Base-by-base conservation (phyloP, 2,797 vertebrate genomes). In the Antrozous pallidus region DNA sequence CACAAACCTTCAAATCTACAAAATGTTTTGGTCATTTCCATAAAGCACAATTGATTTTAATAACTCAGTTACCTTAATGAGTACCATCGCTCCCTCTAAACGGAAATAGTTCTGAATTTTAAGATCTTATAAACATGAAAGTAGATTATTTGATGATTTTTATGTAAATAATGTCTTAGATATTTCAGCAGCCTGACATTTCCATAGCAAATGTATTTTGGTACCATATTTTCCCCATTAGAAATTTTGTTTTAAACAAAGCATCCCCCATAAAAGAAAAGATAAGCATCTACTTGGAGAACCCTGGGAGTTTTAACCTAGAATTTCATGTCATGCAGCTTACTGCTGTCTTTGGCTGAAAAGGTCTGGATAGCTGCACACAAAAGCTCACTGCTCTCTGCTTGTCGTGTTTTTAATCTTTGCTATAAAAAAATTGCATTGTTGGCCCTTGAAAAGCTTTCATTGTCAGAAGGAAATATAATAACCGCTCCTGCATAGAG, bases 381-480 rank as follows among this genome's bases (percentile, higher is more conserved):
- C 94, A 98, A 97, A 96, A 78, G 77, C 97, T 51, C 79, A 70
- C 74, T 33, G 87, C 84, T 93, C 69, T 95, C 74, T 92, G 45
- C 95, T 95, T 95, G 94, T 97, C 94, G 56, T 95, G 88, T 96
- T 96, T 96, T 97, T 81, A 98, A 97, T 98, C 97, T 97, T 94
- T 74, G 78, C 92, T 94, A 73, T 93, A 81, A 97, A 96, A 96
- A 78, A 91, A 94, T 74, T 74, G 93, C 87, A 95, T 97, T 98
- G 96, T 95, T 98, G 95, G 91, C 82, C 79, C 88, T 96, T 96
- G 95, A 92, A 98, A 98, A 97, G 91, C 90, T 81, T 97, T 95
- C 94, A 33, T 96, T 97, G 93, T 98, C 96, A 96, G 97, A 95
- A 84, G 67, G 95, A 97, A 98, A 98, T 97, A 92, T 78, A 98